Evolutionary conservation across 1,140 invertebrate genomes (phyloP), one percentile per base, ranked within the genome.

Genomic region (Neotoxoptera formosana): DNA sequence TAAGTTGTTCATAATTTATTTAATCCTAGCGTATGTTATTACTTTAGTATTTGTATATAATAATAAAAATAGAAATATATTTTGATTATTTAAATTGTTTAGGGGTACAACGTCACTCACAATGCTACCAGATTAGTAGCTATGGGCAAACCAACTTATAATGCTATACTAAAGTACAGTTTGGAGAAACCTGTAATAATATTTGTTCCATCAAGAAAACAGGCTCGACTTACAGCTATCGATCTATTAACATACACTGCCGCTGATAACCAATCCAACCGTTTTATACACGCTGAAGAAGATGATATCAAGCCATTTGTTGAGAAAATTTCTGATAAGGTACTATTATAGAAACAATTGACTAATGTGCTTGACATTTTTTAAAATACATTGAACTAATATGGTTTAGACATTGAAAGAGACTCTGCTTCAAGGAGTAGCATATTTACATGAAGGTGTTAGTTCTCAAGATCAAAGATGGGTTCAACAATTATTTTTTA

Each of bases 141-240:
- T 0, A 99, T 99, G 99, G 97, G 98, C 0, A 99, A 99, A 95
- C 99, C 99, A 0, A 97, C 98, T 0, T 99, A 99, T 95, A 99
- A 99, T 95, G 97, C 98, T 1, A 98, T 99, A n/a, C 94, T 98
- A 4, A 97, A 98, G 83, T 97, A 99, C 94, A 98, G 98, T 91
- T 96, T 97, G 0, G 97, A 97, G 94, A 98, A 98, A 95, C 99
- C 99, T 0, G 98, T 97, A 0, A 97, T 99, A 84, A 97, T 99
- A n/a, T 99, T 99, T 95, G 99, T 99, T 2, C 99, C 99, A 7
- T 98, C 98, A 3, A 96, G 99, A 1, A 98, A 99, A 94, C 98
- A 99, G 95, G 98, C 99, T 0, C 96, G 98, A 93, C 96, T 99
- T 8, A 98, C 98, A 2, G 99, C 99, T 0, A 98, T 99, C 93